These are phyloP conservation scores for Limnephilus lunatus DNA, from an alignment of 2,888 invertebrate species.

Conservation along the genomic window DNA sequence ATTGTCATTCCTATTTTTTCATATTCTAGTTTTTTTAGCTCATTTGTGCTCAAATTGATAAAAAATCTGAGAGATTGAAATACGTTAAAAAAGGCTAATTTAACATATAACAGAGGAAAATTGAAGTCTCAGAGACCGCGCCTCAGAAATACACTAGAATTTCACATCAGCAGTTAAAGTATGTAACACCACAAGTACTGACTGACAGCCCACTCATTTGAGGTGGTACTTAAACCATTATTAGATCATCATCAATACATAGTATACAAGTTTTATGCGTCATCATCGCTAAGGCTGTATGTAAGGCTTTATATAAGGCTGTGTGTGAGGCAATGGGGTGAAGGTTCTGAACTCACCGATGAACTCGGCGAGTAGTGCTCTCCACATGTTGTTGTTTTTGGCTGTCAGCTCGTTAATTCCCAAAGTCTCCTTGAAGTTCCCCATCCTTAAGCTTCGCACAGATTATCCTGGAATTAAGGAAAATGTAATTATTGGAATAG, in stretches of 20 bases:
- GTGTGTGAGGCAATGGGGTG: background rate
- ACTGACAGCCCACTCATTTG: background rate
- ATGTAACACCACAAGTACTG: background rate
- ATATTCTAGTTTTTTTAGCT: too few relatives aligned
- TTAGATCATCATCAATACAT: background rate
- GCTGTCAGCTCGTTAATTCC: slow-evolving; percentile 85
- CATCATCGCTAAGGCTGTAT: too few relatives aligned
- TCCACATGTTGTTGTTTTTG: slow-evolving; percentile 84
- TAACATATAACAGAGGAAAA: too few relatives aligned
- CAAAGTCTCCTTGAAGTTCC: slow-evolving; percentile 80
- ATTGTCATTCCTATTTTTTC: too few relatives aligned
- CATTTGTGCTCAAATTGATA: too few relatives aligned
- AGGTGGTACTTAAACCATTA: background rate
- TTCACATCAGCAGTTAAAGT: background rate
- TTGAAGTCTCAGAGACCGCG: too few relatives aligned
- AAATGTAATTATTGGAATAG: background rate
- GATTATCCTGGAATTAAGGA: slow-evolving; percentile 60
- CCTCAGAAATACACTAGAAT: too few relatives aligned
- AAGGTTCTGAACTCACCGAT: slow-evolving; percentile 76
- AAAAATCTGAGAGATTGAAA: too few relatives aligned
- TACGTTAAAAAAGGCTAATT: too few relatives aligned
- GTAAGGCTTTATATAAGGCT: too few relatives aligned
- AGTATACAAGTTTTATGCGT: too few relatives aligned
- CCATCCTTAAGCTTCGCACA: slow-evolving; percentile 71
- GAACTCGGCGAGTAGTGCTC: slow-evolving; percentile 91